Percentiles rank a stretch among this genome's conserved stretches.
phyloP scores from a whole-genome alignment of 2,888 invertebrate species.

The Sussaba pulchella region DNA sequence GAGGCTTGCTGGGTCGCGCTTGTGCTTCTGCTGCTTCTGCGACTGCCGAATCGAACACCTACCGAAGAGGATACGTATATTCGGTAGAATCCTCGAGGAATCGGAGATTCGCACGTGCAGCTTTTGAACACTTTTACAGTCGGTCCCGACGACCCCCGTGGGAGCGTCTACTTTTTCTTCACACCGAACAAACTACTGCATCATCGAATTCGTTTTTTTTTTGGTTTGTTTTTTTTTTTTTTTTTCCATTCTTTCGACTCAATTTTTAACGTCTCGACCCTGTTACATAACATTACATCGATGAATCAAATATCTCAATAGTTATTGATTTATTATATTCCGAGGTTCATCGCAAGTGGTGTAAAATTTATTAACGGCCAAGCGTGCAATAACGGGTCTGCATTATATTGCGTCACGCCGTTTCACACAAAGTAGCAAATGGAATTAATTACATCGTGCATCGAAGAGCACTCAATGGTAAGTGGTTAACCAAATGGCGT shows the following conservation, averaged over 20 bases:
- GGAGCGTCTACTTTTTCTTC: slow-evolving; percentile 1
- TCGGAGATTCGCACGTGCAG: slow-evolving; percentile 43
- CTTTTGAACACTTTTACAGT: slow-evolving; percentile 35
- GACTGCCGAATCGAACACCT: background rate
- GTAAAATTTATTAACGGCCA: no score
- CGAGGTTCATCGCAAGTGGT: no score
- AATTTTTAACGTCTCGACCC: slow-evolving; percentile 8
- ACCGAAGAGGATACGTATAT: slow-evolving; percentile 27
- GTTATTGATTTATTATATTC: no score
- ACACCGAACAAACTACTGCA: background rate
- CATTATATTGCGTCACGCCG: background rate
- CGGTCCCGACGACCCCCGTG: slow-evolving; percentile 28
- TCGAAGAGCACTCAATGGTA: slow-evolving; percentile 75
- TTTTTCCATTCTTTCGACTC: no score
- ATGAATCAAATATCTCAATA: background rate
- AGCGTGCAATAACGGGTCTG: background rate
- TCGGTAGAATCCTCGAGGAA: slow-evolving; percentile 41
- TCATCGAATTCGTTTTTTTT: slow-evolving; percentile 22
- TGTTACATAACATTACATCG: slow-evolving; percentile 4
- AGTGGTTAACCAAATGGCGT: slow-evolving; percentile 77
- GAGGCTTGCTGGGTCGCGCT: slow-evolving; percentile 22
- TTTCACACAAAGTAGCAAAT: slow-evolving; percentile 58
- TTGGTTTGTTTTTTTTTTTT: background rate
- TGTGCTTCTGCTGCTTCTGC: slow-evolving; percentile 15
- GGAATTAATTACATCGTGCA: slow-evolving; percentile 75